Conservation (phyloP, 1,140 invertebrate genomes). For the Bactericera cockerelli region DNA sequence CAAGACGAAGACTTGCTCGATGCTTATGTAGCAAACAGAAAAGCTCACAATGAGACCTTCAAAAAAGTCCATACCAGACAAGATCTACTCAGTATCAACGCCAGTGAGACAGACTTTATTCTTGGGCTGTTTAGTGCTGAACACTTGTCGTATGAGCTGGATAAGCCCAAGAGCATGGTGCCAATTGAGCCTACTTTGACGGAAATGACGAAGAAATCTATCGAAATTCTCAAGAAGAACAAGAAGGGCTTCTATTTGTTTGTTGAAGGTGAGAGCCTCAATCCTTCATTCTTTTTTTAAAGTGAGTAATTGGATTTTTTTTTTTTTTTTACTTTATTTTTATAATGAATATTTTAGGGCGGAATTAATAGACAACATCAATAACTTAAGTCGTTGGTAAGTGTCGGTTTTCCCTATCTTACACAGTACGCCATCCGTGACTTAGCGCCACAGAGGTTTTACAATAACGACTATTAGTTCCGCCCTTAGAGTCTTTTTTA, state of each 20-base stretch:
- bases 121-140: slow-evolving; percentile 26
- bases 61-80: slow-evolving; percentile 29
- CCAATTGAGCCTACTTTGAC: slow-evolving; percentile 40
- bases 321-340: no score
- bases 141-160: slow-evolving; percentile 30
- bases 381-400: no score
- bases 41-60: not conserved
- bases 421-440: no score
- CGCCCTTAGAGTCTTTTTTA: no score
- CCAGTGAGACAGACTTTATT: slow-evolving; percentile 33
- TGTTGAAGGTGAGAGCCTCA: slow-evolving; percentile 46
- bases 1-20: slow-evolving; percentile 17
- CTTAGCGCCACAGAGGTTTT: no score
- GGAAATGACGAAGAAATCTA: slow-evolving; percentile 67
- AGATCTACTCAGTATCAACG: slow-evolving; percentile 21
- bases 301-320: slow-evolving; percentile 10
- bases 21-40: slow-evolving; percentile 23
- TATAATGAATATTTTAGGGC: no score
- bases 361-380: no score
- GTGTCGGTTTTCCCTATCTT: no score
- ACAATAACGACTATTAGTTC: no score
- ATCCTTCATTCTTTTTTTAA: slow-evolving; percentile 25
- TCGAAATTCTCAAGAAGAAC: slow-evolving; percentile 52
- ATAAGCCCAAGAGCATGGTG: slow-evolving; percentile 12
- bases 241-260: slow-evolving; percentile 51